Percentiles rank a stretch among this genome's conserved stretches.
phyloP scores from a whole-genome alignment of 2,797 vertebrate species.

The Centroberyx gerrardi region DNA sequence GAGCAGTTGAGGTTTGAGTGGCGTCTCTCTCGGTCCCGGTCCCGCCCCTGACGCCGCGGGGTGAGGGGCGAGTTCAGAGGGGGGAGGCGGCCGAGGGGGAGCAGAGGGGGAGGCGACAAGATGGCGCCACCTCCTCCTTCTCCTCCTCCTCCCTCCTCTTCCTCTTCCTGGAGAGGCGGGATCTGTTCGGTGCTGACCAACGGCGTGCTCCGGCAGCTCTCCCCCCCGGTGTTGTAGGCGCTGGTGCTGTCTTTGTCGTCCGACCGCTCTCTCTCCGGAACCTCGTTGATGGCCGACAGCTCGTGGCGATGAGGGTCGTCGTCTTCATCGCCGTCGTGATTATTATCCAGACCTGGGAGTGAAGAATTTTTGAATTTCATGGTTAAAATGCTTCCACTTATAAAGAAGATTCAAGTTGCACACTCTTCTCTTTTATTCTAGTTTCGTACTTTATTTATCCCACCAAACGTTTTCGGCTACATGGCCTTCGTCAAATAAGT shows the following conservation, averaged over 20 bases:
- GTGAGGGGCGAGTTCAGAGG: slow-evolving; percentile 71
- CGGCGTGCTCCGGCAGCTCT: slow-evolving; percentile 91
- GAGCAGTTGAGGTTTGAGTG: slow-evolving; percentile 79
- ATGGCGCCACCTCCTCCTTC: slow-evolving; percentile 69
- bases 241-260: slow-evolving; percentile 92
- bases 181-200: slow-evolving; percentile 80
- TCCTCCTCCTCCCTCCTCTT: slow-evolving; percentile 77
- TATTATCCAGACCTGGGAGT: slow-evolving; percentile 25
- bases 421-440: too few species aligned
- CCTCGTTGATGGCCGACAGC: slow-evolving; percentile 90
- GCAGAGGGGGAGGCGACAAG: slow-evolving; percentile 68
- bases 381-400: too few species aligned
- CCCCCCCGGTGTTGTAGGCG: slow-evolving; percentile 92
- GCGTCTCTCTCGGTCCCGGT: slow-evolving; percentile 51
- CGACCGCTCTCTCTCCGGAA: slow-evolving; percentile 89
- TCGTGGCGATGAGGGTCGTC: slow-evolving; percentile 80
- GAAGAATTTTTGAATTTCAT: not conserved
- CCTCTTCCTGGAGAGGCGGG: slow-evolving; percentile 79
- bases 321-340: slow-evolving; percentile 55
- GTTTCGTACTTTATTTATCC: too few species aligned
- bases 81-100: slow-evolving; percentile 73
- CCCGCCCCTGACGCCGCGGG: slow-evolving; percentile 64
- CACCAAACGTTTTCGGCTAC: too few species aligned
- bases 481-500: too few species aligned
- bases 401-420: too few species aligned